Evolutionary conservation across 2,797 vertebrate genomes (phyloP), one percentile per base, ranked within the genome.

Genomic region (Chaunax sp.): DNA sequence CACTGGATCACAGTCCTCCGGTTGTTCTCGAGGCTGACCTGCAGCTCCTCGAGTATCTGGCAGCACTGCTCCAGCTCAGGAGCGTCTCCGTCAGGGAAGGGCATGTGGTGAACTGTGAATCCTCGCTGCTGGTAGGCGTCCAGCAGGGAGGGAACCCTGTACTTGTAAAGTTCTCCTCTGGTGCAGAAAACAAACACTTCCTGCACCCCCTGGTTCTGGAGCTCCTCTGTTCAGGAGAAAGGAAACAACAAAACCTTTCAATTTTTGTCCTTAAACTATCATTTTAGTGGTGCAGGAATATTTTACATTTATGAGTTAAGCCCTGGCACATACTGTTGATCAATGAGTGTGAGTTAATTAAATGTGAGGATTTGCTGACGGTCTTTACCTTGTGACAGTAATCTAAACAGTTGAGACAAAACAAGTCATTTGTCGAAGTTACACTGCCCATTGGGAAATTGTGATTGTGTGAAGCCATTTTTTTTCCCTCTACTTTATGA

Each of bases 121-220:
- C 94, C 95, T 0, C 69, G 81, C 78, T 93, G 93, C 4, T 75
- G 76, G 86, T 97, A 97, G 37, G 89, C 47, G 18, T 95, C 95
- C 58, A 96, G 64, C 43, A 98, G 92, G 68, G 93, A 93, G 33
- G 96, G 96, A 1, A 97, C 96, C 61, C 95, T 72, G 68, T 97
- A 97, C 75, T 93, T 95, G 53, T 82, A 83, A 20, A 98, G 93
- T 71, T 98, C 95, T 28, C 94, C 95, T 84, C 93, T 92, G 75
- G 95, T 97, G 89, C 96, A 97, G 80, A 98, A 94, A 72, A 97
- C 95, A 90, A 98, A 98, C 75, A 98, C 69, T 4, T 97, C 95
- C 87, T 95, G 92, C 64, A 94, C 93, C 5, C 94, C 95, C 68
- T 85, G 95, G 64, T 45, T 94, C 92, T 94, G 93, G 2, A 98